These are phyloP conservation scores for Bugula neritina DNA, from an alignment of 2,888 invertebrate species.

Conservation along the genomic window DNA sequence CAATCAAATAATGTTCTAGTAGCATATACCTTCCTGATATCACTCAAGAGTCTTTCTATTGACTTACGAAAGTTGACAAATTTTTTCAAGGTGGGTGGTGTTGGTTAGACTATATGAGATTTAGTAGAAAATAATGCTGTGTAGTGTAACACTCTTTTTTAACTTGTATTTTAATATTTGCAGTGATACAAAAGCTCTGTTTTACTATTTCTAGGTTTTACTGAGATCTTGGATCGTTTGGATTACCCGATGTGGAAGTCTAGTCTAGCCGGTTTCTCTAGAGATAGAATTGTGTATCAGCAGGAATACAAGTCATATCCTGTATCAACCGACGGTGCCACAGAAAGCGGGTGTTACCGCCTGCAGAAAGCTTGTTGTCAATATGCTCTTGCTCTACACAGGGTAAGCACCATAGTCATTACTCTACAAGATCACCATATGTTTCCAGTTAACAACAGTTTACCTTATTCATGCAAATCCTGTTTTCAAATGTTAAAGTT, in stretches of 20 bases:
- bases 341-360: not conserved
- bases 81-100: too few relatives aligned
- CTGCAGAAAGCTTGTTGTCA: conserved; percentile 22
- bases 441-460: too few relatives aligned
- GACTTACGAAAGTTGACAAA: too few relatives aligned
- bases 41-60: too few relatives aligned
- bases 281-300: conserved; percentile 15
- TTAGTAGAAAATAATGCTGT: too few relatives aligned
- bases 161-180: not conserved
- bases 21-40: too few relatives aligned
- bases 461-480: too few relatives aligned
- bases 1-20: too few relatives aligned
- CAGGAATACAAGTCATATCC: conserved; percentile 16
- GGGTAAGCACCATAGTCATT: not conserved
- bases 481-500: too few relatives aligned
- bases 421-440: too few relatives aligned
- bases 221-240: not conserved
- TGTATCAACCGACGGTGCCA: not conserved
- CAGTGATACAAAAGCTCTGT: not conserved
- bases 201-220: conserved; percentile 15
- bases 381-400: not conserved
- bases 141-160: too few relatives aligned
- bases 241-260: not conserved
- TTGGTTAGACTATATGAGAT: too few relatives aligned
- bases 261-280: not conserved